Evolutionary conservation across 2,888 invertebrate species (phyloP).

Genomic region (Drosophila fulvimacula): DNA sequence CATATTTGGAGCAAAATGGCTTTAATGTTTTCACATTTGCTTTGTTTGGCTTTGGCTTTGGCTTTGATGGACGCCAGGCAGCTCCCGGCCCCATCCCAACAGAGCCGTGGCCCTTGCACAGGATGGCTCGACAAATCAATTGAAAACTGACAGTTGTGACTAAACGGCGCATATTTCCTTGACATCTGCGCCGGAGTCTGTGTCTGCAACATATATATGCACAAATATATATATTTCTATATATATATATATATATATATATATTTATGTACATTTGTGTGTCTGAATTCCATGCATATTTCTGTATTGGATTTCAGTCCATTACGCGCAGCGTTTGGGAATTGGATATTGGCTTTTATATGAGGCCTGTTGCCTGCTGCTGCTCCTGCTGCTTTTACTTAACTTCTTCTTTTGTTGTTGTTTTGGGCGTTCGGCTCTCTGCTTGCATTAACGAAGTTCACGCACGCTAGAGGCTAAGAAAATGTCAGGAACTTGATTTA

Average conservation of each 20-base stretch:
- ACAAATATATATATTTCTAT: neutral
- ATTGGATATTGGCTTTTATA: slow-evolving; percentile 79
- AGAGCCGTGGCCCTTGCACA: slow-evolving; percentile 28
- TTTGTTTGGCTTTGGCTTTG: slow-evolving; percentile 72
- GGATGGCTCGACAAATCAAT: slow-evolving; percentile 74
- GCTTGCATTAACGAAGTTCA: slow-evolving; percentile 78
- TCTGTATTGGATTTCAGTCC: slow-evolving; percentile 81
- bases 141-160: slow-evolving; percentile 80
- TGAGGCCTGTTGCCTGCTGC: slow-evolving; percentile 37
- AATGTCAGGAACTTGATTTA: slow-evolving; percentile 79
- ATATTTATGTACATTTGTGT: slow-evolving; percentile 24
- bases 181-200: slow-evolving; percentile 71
- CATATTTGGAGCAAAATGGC: slow-evolving; percentile 64
- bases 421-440: slow-evolving; percentile 32
- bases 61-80: slow-evolving; percentile 62
- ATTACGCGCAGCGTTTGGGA: slow-evolving; percentile 74
- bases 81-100: neutral
- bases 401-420: slow-evolving; percentile 17
- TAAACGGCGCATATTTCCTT: slow-evolving; percentile 80
- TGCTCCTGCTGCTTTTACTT: slow-evolving; percentile 21
- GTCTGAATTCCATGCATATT: slow-evolving; percentile 75
- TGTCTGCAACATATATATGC: slow-evolving; percentile 24
- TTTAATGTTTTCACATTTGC: slow-evolving; percentile 81
- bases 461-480: slow-evolving; percentile 69
- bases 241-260: slow-evolving; percentile 16